These are phyloP conservation scores for Selene dorsalis DNA, from an alignment of 2,797 vertebrate genomes.

Conservation along the genomic window DNA sequence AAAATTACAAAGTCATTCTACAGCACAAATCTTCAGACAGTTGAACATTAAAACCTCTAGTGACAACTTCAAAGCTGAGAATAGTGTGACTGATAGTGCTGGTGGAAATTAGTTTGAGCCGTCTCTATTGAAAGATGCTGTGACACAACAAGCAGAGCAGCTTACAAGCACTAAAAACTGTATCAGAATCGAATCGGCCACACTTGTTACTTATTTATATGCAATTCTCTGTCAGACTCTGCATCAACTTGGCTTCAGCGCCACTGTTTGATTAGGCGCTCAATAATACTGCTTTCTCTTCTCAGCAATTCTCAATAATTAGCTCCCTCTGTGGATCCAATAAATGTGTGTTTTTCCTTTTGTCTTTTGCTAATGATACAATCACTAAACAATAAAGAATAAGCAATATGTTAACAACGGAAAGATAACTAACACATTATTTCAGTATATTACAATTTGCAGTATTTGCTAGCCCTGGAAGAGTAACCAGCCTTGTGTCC, in stretches of 20 bases:
- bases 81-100: not conserved
- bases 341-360: not conserved
- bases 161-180: slow-evolving; percentile 27
- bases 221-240: slow-evolving; percentile 23
- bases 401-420: not conserved
- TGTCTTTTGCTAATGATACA: slow-evolving; percentile 1
- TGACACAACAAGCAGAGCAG: not conserved
- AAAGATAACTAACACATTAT: not conserved
- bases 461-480: not conserved
- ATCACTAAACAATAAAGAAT: slow-evolving; percentile 15
- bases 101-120: slow-evolving; percentile 16
- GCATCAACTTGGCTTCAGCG: slow-evolving; percentile 34
- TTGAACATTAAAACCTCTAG: slow-evolving; percentile 6
- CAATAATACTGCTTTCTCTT: slow-evolving; percentile 46
- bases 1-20: not conserved
- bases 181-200: slow-evolving; percentile 28
- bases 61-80: not conserved
- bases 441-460: not conserved
- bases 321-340: not conserved
- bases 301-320: slow-evolving; percentile 41
- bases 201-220: slow-evolving; percentile 18
- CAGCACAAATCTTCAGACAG: not conserved
- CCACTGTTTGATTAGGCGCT: slow-evolving; percentile 33
- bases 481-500: not conserved
- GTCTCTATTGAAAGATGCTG: slow-evolving; percentile 20